Evolutionary conservation across 1,140 invertebrate genomes (phyloP), one percentile per base, ranked within the genome.

Genomic region (Oppia nitens): DNA sequence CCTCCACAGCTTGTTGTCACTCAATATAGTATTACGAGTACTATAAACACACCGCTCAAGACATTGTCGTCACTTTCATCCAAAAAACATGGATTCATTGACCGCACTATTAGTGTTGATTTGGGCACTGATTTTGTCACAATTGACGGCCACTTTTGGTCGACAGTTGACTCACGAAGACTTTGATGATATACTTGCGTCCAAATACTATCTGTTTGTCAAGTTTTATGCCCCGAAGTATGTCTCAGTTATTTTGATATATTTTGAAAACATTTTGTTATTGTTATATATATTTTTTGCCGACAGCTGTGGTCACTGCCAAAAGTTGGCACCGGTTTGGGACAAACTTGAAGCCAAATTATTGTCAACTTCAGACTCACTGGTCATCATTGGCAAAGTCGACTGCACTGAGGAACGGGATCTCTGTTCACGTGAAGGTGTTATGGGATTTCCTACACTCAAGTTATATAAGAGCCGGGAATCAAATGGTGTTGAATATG

Each of bases 381-480:
- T 2, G 14, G 2, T 23, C 12, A 17, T 53, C 4, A 12, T 49
- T 29, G 24, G 60, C 14, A 45, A 71, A 70, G 69, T 73, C 45
- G 70, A 73, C 60, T 73, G 71, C 54, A 70, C 70, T 4, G 51
- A 55, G 14, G n/a, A 55, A 25, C n/a, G 26, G 11, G 25, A n/a
- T 9, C 57, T 71, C 0, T 73, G 71, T 65, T 62, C 67, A 27
- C 62, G 66, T 25, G 66, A 72, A 55, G 66, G 64, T 55, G 63
- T 73, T 9, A 67, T 65, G 6, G 69, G 69, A 3, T 72, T 71
- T 59, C 70, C 71, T 20, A 72, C 71, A 45, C 67, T 88, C 14
- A 85, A 85, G 66, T 84, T 85, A 64, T 87, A 84, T 67, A 81
- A 81, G 68, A 67, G 70, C 48, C 80, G 79, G 47, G 75, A 76